Conservation (phyloP, 2,113 vertebrate species). For the Saguinus midas region DNA sequence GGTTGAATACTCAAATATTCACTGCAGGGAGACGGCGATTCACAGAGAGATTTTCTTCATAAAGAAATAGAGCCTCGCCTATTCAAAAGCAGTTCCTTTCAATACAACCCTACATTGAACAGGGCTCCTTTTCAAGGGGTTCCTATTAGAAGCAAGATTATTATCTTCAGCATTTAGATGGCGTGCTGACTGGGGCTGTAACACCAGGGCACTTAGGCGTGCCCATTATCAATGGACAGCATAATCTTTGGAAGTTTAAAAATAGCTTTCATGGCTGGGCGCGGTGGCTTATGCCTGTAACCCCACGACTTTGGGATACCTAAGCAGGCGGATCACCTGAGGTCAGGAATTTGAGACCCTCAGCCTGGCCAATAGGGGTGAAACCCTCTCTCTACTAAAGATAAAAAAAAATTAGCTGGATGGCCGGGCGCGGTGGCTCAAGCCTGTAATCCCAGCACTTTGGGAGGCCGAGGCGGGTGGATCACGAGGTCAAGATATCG, state of each 20-base stretch:
- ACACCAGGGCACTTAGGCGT: constrained; percentile 54
- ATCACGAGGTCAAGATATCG: too few species aligned
- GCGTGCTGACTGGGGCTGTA: constrained; percentile 59
- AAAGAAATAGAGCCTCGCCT: constrained; percentile 67
- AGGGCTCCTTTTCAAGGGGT: constrained; percentile 63
- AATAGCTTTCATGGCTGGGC: constrained; percentile 25
- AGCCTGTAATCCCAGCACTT: too few species aligned
- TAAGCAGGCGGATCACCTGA: too few species aligned
- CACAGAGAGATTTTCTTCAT: constrained; percentile 77
- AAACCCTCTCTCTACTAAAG: too few species aligned
- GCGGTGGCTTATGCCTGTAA: too few species aligned
- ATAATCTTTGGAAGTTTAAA: constrained; percentile 69
- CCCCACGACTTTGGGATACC: too few species aligned
- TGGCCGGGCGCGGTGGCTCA: too few species aligned
- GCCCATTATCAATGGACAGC: constrained; percentile 56
- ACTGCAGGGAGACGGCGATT: constrained; percentile 71
- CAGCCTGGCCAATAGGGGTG: too few species aligned
- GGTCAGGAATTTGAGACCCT: too few species aligned
- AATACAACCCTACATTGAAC: constrained; percentile 63
- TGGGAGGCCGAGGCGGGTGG: too few species aligned
- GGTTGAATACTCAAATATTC: constrained; percentile 65
- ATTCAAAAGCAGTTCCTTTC: constrained; percentile 66
- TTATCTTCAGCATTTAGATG: constrained; percentile 72
- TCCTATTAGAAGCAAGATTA: constrained; percentile 73
- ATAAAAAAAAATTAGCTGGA: too few species aligned